These are phyloP conservation scores for Timema podura DNA, from an alignment of 2,888 invertebrate species.

Conservation along the genomic window DNA sequence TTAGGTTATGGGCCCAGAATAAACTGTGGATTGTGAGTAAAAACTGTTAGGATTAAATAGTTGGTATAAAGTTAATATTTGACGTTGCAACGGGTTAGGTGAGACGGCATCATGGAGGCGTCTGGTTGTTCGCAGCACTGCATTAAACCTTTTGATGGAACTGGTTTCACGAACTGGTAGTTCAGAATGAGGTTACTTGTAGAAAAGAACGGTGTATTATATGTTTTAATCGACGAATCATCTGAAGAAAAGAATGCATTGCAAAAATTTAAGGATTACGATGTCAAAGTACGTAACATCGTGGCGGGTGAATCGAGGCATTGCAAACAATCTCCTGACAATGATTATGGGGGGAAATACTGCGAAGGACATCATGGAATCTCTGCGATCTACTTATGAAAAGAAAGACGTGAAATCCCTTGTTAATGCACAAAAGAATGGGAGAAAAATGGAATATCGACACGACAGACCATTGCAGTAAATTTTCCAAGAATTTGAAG, in stretches of 20 bases:
- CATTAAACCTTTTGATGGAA: not conserved
- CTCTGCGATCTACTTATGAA: not conserved
- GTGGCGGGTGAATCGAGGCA: not conserved
- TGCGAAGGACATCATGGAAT: not conserved
- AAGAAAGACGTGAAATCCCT: not conserved
- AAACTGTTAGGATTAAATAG: too few relatives aligned
- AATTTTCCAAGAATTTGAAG: not conserved
- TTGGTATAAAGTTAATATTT: too few relatives aligned
- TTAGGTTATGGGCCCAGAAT: too few relatives aligned
- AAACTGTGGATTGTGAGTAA: too few relatives aligned
- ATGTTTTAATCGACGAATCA: not conserved
- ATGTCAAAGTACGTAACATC: not conserved
- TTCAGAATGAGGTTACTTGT: not conserved
- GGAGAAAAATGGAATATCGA: not conserved
- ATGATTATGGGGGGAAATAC: not conserved
- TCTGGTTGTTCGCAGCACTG: not conserved
- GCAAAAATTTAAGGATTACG: not conserved
- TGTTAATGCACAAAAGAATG: not conserved
- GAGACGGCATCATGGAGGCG: constrained; percentile 2
- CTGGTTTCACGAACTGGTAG: not conserved
- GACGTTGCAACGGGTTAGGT: too few relatives aligned
- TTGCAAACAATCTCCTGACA: not conserved
- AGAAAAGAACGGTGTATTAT: not conserved
- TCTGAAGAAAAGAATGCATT: not conserved
- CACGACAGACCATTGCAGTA: not conserved